Evolutionary conservation across 2,888 invertebrate genomes (phyloP), one percentile per base, ranked within the genome.

Genomic region (Mylabris sibirica): DNA sequence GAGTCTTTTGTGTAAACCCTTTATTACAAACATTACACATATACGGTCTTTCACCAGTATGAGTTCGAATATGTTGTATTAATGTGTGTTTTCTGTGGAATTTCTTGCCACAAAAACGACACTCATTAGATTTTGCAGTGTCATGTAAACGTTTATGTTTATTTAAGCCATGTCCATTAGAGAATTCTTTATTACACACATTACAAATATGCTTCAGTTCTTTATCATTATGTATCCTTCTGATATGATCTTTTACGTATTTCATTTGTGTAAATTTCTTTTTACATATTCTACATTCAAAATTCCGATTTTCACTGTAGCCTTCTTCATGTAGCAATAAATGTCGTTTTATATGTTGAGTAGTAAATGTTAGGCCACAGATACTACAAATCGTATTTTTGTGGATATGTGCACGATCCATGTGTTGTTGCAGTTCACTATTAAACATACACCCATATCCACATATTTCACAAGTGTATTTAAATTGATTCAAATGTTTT

Each of bases 401-500:
- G 3, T 65, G 17, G 5, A 75, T 76, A 64, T 78, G 79, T 62
- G 77, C 77, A n/a, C 8, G 30, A 6, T 30, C 30, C 30, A 30
- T 30, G 3, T 30, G 30, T 8, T 30, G 30, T 30, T 8, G 30
- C 4, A 79, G 65, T 60, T 82, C 82, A 22, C 49, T 49, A 3
- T 76, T 77, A 0, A 77, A 76, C 9, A 79, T 77, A 67, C 80
- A 81, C 17, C 78, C 75, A 26, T 75, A 67, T 11, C 70, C 69
- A 65, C 81, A 81, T 11, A 74, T 38, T 60, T 78, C 76, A 66
- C 90, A 90, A 0, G 87, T 81, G 44, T 87, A 87, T 2, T 86
- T 86, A 71, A 86, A 87, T 34, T 87, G 86, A 0, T 87, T 87
- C 22, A 86, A 85, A 67, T 89, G 89, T 60, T 86, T 85, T 1